Evolutionary conservation across 1,140 invertebrate genomes (phyloP), one percentile per base, ranked within the genome.

Genomic region (Conus ventricosus): DNA sequence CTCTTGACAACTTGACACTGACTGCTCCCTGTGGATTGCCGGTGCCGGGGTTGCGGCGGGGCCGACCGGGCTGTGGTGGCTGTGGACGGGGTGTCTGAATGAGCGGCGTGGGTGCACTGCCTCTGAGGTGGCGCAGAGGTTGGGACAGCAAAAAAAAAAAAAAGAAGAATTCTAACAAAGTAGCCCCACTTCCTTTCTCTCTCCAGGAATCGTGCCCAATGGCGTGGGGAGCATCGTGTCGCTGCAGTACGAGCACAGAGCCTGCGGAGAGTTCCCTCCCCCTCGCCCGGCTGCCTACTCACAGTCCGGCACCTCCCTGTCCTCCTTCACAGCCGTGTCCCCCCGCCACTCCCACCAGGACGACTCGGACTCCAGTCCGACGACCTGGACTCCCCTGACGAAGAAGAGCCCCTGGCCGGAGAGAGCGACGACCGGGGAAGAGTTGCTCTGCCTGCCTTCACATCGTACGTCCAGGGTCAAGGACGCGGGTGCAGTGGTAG

Each of bases 361-460:
- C 13, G 71, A n/a, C 20, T 87, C 85, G 20, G 51, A 15, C 27
- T 87, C 85, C 85, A 75, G 39, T 87, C 85, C 4, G 85, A 87
- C 75, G 71, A 75, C 10, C 51, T 23, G 8, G 71, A 87, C 51
- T 87, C 85, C 15, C 51, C 54, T 1, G 75, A 87, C n/a, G 85
- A 87, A 71, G 75, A 67, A 23, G 85, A 87, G 15, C 71, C 27
- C 8, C 23, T 87, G 3, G 25, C 53, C 15, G 23, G 53, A 2
- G 85, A 80, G 10, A 55, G 53, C n/a, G 4, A 5, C 10, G n/a
- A 20, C 17, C 20, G 1, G n/a, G 15, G 13, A 5, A 25, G 82
- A 13, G 55, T 23, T 8, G 4, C n/a, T 25, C 55, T 25, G 4
- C 57, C 82, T 8, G 8, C 23, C 55, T 84, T 6, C 20, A 25